Evolutionary conservation across 1,140 invertebrate species (phyloP), one percentile per base, ranked within the genome.

Genomic region (Rhynchophorus ferrugineus): DNA sequence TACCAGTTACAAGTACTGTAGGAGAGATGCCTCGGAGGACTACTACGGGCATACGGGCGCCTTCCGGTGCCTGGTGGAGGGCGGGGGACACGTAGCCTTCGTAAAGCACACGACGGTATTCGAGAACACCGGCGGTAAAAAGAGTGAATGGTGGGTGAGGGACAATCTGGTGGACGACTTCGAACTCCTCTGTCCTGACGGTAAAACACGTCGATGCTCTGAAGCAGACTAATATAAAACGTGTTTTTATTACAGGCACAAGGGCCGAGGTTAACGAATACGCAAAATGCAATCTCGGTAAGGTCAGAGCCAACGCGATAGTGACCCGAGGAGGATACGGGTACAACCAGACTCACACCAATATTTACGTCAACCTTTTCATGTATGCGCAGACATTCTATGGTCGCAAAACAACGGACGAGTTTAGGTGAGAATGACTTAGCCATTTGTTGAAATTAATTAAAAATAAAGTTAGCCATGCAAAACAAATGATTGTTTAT

Each of bases 31-130:
- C 34, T 82, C 83, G 0, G 92, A 96, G 71, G 85, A 88, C 61
- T 95, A 91, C 63, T 95, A 83, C 65, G 91, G 92, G 0, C 79
- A 89, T 60, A 91, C 84, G 14, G 93, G 94, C 43, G 91, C 94
- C 0, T 85, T 97, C 54, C 75, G 92, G 39, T 97, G 94, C 69
- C 76, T 98, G 24, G 89, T 95, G 1, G 95, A 98, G 73, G 91
- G 91, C 9, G 91, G 91, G 11, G 95, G 92, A 2, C 82, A 98
- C 69, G 91, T 97, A 11, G 93, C 95, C 0, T 98, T 97, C 71
- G 87, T 95, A 1, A 89, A 93, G 56, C 89, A 92, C 68, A 90
- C 90, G 1, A 93, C 93, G 0, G 89, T 95, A 0, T 78, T 81
- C 17, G 92, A 95, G 68, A 95, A 91, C 63, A 89, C 90, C 0